phyloP scores from a whole-genome alignment of 1,140 invertebrate species.

The Arion vulgaris region DNA sequence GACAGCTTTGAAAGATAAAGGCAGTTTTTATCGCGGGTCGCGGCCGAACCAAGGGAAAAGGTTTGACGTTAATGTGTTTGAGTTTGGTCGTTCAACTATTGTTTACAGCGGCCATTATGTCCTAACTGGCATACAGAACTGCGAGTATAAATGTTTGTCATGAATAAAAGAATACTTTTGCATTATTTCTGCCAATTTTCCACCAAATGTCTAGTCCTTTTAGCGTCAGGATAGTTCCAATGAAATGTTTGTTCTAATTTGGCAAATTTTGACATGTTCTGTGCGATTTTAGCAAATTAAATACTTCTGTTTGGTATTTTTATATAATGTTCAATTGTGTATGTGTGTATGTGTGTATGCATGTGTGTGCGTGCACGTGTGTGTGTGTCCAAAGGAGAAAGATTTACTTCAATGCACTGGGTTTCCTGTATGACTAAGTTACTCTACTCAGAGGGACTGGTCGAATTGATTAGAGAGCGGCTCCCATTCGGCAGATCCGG shows the following conservation, averaged over 20 bases:
- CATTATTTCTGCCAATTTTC: not conserved
- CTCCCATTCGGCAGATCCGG: no score
- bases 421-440: no score
- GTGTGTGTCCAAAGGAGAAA: no score
- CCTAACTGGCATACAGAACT: not conserved
- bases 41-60: not conserved
- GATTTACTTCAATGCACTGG: no score
- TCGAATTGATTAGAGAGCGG: no score
- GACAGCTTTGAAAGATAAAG: conserved; percentile 16
- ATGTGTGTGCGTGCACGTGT: no score
- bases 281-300: not conserved
- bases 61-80: conserved; percentile 25
- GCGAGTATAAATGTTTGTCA: not conserved
- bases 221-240: not conserved
- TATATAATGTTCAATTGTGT: not conserved
- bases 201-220: not conserved
- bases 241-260: not conserved
- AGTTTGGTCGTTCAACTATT: not conserved
- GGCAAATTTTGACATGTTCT: not conserved
- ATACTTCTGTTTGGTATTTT: not conserved
- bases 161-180: conserved; percentile 9
- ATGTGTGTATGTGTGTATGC: not conserved
- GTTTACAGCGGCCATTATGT: not conserved
- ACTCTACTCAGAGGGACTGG: no score
- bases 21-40: not conserved